A percentile compares a stretch with the other conserved stretches of the same genome.
Evolutionary conservation across 2,797 vertebrate species (phyloP).

Genomic region (Danio tinwini): DNA sequence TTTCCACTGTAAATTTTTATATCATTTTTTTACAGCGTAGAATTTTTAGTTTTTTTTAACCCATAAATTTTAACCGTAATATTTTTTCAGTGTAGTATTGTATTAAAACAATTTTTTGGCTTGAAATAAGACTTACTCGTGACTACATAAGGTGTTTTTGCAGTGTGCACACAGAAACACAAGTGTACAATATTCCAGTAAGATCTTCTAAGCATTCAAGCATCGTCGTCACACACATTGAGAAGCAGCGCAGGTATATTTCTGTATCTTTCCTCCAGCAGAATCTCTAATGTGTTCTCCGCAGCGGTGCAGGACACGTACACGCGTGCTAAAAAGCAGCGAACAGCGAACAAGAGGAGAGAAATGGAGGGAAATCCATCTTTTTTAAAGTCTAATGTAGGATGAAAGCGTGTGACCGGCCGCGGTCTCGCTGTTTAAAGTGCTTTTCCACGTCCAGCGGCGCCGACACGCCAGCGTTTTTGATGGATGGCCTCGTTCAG

Average conservation of each 20-base stretch:
- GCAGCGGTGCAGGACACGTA: neutral
- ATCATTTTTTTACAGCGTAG: no score
- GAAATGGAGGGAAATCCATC: slow-evolving; percentile 35
- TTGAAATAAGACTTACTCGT: no score
- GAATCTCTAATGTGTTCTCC: neutral
- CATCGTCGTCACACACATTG: neutral
- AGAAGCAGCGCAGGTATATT: slow-evolving; percentile 11
- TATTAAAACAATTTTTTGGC: no score
- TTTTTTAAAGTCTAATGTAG: slow-evolving; percentile 45
- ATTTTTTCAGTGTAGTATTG: no score
- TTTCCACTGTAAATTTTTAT: no score
- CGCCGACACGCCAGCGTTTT: slow-evolving; percentile 21
- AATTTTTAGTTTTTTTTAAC: no score
- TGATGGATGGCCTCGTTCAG: slow-evolving; percentile 54
- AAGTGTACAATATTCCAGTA: neutral
- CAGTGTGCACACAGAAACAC: neutral
- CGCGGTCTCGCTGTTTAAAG: slow-evolving; percentile 29
- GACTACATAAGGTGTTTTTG: no score
- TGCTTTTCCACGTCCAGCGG: slow-evolving; percentile 31
- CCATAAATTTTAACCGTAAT: no score
- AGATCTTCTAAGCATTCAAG: neutral
- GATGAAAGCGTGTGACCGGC: slow-evolving; percentile 42
- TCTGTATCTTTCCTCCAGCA: neutral
- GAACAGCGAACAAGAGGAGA: slow-evolving; percentile 15
- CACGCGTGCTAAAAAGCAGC: slow-evolving; percentile 4